These are phyloP conservation scores for Artemia sinica DNA, from an alignment of 2,888 invertebrate genomes.

Conservation along the genomic window DNA sequence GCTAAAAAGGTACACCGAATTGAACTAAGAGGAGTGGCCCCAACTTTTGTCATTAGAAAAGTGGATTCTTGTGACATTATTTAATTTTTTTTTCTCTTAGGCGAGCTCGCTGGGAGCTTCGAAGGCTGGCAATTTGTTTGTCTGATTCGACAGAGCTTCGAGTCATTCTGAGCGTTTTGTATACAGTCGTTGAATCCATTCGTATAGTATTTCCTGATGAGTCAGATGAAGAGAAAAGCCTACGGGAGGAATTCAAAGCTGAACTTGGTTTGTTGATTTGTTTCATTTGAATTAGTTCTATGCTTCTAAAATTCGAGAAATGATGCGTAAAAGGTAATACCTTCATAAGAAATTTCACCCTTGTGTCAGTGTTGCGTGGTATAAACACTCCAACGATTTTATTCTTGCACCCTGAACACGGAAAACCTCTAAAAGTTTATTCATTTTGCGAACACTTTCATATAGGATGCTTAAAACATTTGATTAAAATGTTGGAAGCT, in stretches of 20 bases:
- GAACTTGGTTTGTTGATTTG: constrained; percentile 37
- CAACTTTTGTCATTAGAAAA: no score
- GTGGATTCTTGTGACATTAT: no score
- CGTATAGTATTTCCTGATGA: constrained; percentile 35
- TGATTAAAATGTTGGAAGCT: no score
- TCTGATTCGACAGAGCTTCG: constrained; percentile 82
- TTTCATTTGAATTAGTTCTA: neutral
- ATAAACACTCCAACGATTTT: constrained; percentile 18
- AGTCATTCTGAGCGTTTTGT: constrained; percentile 77
- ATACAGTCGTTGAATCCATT: constrained; percentile 87
- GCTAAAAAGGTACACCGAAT: no score
- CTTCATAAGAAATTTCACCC: neutral
- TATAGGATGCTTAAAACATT: no score
- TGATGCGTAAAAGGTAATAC: neutral
- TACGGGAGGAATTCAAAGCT: constrained; percentile 40
- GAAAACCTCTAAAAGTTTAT: no score
- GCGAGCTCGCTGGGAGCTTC: constrained; percentile 11
- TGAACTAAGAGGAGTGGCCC: no score
- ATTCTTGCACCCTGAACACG: constrained; percentile 6
- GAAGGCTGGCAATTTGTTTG: constrained; percentile 59
- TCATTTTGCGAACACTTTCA: no score
- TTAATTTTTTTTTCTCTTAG: neutral
- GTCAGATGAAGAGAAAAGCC: constrained; percentile 29
- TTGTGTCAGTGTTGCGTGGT: neutral
- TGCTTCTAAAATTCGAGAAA: neutral